phyloP scores from a whole-genome alignment of 1,140 invertebrate genomes.

The Drosophila mauritiana region DNA sequence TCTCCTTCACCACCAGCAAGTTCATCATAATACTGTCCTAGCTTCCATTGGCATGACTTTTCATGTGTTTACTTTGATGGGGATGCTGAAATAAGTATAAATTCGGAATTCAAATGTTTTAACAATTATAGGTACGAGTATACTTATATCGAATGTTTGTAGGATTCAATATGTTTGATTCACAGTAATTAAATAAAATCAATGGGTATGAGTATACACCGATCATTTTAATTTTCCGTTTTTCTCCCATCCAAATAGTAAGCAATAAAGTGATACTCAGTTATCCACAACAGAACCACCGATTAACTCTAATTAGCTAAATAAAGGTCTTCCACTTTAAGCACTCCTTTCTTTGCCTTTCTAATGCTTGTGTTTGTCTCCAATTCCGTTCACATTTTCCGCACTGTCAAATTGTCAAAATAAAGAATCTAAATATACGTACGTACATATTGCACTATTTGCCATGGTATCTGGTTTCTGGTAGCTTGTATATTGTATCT shows the following conservation, averaged over 20 bases:
- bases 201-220: too few species aligned
- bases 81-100: conserved; percentile 1
- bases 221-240: too few species aligned
- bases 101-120: too few species aligned
- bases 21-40: conserved; percentile 60
- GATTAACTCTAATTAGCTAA: not conserved
- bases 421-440: conserved; percentile 45
- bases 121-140: too few species aligned
- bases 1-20: conserved; percentile 46
- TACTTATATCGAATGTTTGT: too few species aligned
- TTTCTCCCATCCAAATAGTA: too few species aligned
- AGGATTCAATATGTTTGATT: too few species aligned
- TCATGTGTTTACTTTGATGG: not conserved
- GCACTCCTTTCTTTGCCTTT: not conserved
- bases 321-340: not conserved
- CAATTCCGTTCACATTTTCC: not conserved
- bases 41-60: conserved; percentile 53
- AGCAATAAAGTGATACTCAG: not conserved
- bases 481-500: conserved; percentile 13
- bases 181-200: too few species aligned
- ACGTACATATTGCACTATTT: conserved; percentile 41
- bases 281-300: not conserved
- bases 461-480: conserved; percentile 23
- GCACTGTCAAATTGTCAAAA: conserved; percentile 22
- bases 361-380: not conserved